Conservation (phyloP, 2,113 vertebrate species). For the Erinaceus europaeus region DNA sequence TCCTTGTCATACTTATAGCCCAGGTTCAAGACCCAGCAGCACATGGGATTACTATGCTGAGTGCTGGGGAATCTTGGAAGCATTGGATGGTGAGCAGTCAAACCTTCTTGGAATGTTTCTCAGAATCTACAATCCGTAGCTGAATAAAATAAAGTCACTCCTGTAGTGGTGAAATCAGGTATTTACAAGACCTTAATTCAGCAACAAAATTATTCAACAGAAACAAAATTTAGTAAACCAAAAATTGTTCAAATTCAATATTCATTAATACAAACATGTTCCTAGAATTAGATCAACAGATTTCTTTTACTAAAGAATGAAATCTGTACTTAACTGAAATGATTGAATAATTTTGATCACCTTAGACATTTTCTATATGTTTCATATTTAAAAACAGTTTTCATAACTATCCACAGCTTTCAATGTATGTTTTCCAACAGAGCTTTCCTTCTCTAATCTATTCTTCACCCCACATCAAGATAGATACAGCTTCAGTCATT, state of each 20-base stretch:
- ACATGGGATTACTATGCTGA: no score
- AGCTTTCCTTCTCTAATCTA: not conserved
- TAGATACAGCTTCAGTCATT: not conserved
- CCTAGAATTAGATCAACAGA: not conserved
- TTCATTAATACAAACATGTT: not conserved
- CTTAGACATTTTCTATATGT: constrained; percentile 1
- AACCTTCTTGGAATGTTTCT: not conserved
- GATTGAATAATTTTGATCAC: not conserved
- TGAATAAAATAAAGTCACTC: no score
- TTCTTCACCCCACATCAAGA: not conserved
- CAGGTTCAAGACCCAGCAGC: no score
- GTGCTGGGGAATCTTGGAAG: no score
- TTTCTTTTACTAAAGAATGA: not conserved
- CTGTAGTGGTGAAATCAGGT: no score
- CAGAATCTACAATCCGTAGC: not conserved
- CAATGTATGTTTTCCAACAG: not conserved
- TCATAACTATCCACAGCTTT: not conserved
- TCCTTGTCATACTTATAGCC: no score
- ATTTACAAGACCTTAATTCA: no score
- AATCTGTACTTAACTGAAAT: not conserved
- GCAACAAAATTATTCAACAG: not conserved
- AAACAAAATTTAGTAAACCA: not conserved
- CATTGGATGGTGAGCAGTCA: no score
- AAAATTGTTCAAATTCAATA: not conserved
- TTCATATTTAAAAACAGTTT: constrained; percentile 23